Conservation (phyloP, 2,888 invertebrate genomes). For the Rosalia funebris region DNA sequence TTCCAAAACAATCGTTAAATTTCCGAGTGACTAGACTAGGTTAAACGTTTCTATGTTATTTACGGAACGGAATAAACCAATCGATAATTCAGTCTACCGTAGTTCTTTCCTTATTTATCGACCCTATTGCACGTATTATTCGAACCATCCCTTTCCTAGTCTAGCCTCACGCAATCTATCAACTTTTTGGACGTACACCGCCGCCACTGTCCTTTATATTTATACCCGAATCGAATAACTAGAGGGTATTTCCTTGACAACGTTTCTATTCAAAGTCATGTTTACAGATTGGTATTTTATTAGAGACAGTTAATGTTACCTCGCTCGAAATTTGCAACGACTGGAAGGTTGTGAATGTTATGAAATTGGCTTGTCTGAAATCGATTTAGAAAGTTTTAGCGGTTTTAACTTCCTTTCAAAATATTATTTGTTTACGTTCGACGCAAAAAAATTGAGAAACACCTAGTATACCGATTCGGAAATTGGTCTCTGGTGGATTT, state of each 20-base stretch:
- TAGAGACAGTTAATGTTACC: conserved; percentile 19
- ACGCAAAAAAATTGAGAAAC: not conserved
- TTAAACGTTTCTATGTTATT: conserved; percentile 18
- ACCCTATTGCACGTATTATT: no score
- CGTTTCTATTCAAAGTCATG: conserved; percentile 19
- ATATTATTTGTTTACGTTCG: not conserved
- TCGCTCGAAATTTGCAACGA: conserved; percentile 13
- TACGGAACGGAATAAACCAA: conserved; percentile 19
- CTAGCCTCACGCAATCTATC: no score
- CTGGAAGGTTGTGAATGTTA: conserved; percentile 10
- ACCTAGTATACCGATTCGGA: not conserved
- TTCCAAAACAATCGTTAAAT: conserved; percentile 1
- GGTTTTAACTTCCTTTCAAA: conserved; percentile 8
- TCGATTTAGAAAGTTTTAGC: conserved; percentile 8
- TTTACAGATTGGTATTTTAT: conserved; percentile 13
- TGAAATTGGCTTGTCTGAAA: conserved; percentile 12
- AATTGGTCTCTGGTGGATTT: no score
- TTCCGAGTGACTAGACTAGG: conserved; percentile 16
- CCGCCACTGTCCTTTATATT: no score
- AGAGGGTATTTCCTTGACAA: conserved; percentile 18
- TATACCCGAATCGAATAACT: no score
- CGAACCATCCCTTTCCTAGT: no score
- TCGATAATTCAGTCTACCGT: conserved; percentile 17
- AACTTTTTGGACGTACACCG: no score
- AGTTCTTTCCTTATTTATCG: not conserved